Conservation (phyloP, 1,140 invertebrate genomes). For the Diploscapter pachys region DNA sequence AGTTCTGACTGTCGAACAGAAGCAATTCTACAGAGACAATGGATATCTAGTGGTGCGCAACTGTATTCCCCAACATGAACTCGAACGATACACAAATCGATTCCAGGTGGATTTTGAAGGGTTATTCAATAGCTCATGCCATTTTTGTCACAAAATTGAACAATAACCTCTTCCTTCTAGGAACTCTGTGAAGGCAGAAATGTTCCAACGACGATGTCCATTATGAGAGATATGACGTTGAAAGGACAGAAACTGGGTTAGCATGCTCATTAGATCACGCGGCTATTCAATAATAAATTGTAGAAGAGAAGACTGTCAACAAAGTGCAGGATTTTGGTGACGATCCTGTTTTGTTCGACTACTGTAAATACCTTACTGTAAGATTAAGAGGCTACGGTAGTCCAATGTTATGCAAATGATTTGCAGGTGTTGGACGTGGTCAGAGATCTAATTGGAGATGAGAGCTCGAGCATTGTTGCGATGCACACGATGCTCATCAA, state of each 20-base stretch:
- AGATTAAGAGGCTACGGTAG: conserved; percentile 16
- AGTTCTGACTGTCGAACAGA: conserved; percentile 63
- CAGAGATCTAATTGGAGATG: conserved; percentile 73
- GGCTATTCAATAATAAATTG: conserved; percentile 36
- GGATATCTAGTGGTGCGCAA: conserved; percentile 72
- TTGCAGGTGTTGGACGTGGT: conserved; percentile 64
- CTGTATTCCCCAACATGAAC: conserved; percentile 65
- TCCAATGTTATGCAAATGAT: conserved; percentile 11
- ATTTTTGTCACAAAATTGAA: neutral
- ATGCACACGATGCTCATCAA: conserved; percentile 64
- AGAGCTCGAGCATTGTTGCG: conserved; percentile 66
- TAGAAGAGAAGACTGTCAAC: conserved; percentile 67
- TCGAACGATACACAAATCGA: conserved; percentile 61
- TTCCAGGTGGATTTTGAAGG: conserved; percentile 17
- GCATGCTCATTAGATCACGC: conserved; percentile 25
- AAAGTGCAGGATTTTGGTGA: conserved; percentile 77
- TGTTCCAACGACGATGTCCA: conserved; percentile 64
- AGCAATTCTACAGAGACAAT: conserved; percentile 75
- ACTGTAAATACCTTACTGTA: conserved; percentile 61
- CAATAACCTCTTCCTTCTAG: conserved; percentile 7
- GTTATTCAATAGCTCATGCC: neutral
- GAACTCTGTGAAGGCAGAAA: conserved; percentile 41
- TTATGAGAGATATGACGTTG: conserved; percentile 75
- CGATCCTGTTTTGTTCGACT: conserved; percentile 71
- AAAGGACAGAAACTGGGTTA: conserved; percentile 58